These are phyloP conservation scores for Squalus acanthias DNA, from an alignment of 2,797 vertebrate species.

Conservation along the genomic window DNA sequence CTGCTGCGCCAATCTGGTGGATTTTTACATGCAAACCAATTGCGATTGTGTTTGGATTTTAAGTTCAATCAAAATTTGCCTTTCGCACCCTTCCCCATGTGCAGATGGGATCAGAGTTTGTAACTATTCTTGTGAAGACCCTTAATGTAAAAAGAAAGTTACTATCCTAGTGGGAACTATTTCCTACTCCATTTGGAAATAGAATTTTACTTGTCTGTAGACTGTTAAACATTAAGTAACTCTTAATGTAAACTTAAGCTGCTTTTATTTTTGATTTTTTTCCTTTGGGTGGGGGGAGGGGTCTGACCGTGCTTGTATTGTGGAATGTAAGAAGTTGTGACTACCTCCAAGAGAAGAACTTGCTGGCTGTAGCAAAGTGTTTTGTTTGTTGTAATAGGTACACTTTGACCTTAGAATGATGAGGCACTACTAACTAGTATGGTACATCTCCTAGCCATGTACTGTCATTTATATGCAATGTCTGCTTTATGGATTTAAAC, in stretches of 20 bases:
- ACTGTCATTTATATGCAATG: slow-evolving; percentile 89
- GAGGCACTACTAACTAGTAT: slow-evolving; percentile 66
- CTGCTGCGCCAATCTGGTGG: background rate
- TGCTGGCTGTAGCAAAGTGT: slow-evolving; percentile 80
- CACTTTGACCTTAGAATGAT: slow-evolving; percentile 57
- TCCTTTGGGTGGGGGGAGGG: slow-evolving; percentile 17
- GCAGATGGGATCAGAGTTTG: background rate
- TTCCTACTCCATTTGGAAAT: background rate
- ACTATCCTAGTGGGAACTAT: background rate
- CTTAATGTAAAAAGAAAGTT: background rate
- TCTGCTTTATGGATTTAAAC: slow-evolving; percentile 66
- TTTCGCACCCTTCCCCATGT: background rate
- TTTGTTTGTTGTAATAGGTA: slow-evolving; percentile 48
- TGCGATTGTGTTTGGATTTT: background rate
- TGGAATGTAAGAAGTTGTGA: slow-evolving; percentile 70
- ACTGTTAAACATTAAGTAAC: slow-evolving; percentile 65
- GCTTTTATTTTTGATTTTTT: slow-evolving; percentile 46
- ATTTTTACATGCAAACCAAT: background rate
- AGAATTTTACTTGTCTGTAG: slow-evolving; percentile 51
- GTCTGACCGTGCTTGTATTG: slow-evolving; percentile 61
- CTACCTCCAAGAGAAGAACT: slow-evolving; percentile 79
- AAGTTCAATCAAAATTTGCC: background rate
- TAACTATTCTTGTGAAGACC: background rate
- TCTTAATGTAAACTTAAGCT: slow-evolving; percentile 49
- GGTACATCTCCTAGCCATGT: slow-evolving; percentile 79